Conservation (phyloP, 37 sponge, comb jelly and placozoan species). For the Beroe forskalii region DNA sequence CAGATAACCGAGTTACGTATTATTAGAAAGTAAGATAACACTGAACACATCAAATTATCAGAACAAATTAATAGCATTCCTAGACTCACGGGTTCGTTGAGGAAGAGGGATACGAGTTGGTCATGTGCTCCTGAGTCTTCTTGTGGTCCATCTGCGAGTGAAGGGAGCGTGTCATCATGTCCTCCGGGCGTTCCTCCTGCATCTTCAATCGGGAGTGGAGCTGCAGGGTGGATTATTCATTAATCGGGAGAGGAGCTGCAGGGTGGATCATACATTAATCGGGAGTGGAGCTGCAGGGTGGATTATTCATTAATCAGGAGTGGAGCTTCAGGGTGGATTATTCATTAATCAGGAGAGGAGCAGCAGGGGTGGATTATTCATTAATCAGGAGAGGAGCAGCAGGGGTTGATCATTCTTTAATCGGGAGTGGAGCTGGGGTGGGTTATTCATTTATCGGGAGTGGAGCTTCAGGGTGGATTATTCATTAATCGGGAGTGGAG, state of each 20-base stretch:
- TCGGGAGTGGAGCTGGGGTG: conserved; percentile 2
- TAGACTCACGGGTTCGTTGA: too few relatives aligned
- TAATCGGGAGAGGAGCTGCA: neutral
- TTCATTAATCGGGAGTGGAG: neutral
- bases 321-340: neutral
- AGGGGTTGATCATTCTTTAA: neutral
- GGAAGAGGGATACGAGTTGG: conserved; percentile 14
- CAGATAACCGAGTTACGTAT: too few relatives aligned
- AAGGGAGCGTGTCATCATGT: conserved; percentile 50
- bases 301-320: neutral
- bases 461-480: neutral
- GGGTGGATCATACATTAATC: neutral
- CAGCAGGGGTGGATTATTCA: too few relatives aligned
- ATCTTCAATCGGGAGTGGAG: conserved; percentile 47
- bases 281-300: conserved; percentile 1
- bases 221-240: neutral
- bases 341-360: neutral
- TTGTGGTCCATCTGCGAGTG: conserved; percentile 31
- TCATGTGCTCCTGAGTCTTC: neutral
- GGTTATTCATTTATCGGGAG: neutral
- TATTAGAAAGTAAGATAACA: too few relatives aligned
- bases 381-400: conserved; percentile 43
- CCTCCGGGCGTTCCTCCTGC: conserved; percentile 39
- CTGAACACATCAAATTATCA: too few relatives aligned
- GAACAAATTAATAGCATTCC: too few relatives aligned